phyloP scores from a whole-genome alignment of 2,888 invertebrate genomes.

The Sesia apiformis region DNA sequence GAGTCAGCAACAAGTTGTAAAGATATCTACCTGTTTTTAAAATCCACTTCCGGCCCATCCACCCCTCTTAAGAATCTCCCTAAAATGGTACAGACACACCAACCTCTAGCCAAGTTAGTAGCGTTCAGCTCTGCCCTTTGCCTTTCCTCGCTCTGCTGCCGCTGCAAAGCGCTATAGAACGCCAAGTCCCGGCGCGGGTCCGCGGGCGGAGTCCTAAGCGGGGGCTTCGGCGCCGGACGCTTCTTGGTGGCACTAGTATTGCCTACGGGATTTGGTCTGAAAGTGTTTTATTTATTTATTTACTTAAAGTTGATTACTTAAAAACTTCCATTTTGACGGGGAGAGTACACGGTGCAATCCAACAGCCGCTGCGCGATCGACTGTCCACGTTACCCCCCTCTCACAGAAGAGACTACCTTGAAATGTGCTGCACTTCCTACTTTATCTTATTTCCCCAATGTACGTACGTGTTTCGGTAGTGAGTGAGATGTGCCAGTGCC shows the following conservation, averaged over 20 bases:
- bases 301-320: background rate
- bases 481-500: no score
- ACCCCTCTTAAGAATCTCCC: no score
- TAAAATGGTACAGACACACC: slow-evolving; percentile 9
- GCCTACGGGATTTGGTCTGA: background rate
- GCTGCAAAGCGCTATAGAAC: slow-evolving; percentile 34
- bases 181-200: slow-evolving; percentile 37
- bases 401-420: no score
- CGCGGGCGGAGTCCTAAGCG: slow-evolving; percentile 10
- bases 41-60: no score
- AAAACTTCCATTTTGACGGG: background rate
- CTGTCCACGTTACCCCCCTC: no score
- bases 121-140: slow-evolving; percentile 31
- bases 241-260: slow-evolving; percentile 45
- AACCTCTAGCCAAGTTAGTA: slow-evolving; percentile 42
- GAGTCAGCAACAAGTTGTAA: no score
- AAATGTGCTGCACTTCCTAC: no score
- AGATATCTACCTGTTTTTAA: no score
- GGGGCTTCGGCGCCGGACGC: slow-evolving; percentile 28
- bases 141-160: slow-evolving; percentile 39
- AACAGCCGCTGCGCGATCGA: no score
- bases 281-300: background rate
- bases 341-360: no score
- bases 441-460: no score
- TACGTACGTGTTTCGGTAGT: no score